Percentiles rank a stretch among this genome's conserved stretches.
These are phyloP conservation scores for Drosophila saltans DNA, from an alignment of 1,140 invertebrate genomes.

Conservation along the genomic window DNA sequence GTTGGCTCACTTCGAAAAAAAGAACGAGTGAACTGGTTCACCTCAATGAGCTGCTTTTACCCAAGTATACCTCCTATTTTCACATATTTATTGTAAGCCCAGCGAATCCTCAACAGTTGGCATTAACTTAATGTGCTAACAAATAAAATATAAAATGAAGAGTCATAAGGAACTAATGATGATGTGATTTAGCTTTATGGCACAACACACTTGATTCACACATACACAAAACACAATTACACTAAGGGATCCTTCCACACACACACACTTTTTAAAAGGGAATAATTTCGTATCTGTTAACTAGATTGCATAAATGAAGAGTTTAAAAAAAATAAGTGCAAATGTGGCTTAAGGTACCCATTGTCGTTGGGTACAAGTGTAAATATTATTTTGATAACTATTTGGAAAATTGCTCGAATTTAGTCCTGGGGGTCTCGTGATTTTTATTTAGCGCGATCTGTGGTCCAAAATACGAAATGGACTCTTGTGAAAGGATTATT, in stretches of 20 bases:
- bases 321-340: background rate
- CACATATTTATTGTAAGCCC: background rate
- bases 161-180: background rate
- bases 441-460: no score
- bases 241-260: background rate
- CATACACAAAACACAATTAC: background rate
- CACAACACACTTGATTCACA: background rate
- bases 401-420: no score
- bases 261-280: background rate
- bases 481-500: no score
- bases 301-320: background rate
- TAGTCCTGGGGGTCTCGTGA: no score
- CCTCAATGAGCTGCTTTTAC: no score
- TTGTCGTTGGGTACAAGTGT: no score
- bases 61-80: no score
- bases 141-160: background rate
- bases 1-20: no score
- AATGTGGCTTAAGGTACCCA: slow-evolving; percentile 8
- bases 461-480: no score
- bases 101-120: background rate
- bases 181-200: slow-evolving; percentile 3
- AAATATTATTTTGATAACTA: no score
- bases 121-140: slow-evolving; percentile 1
- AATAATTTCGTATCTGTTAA: background rate
- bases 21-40: no score